Evolutionary conservation across 92 coral and sea anemone species (phyloP).

Genomic region (Desmophyllum pertusum): DNA sequence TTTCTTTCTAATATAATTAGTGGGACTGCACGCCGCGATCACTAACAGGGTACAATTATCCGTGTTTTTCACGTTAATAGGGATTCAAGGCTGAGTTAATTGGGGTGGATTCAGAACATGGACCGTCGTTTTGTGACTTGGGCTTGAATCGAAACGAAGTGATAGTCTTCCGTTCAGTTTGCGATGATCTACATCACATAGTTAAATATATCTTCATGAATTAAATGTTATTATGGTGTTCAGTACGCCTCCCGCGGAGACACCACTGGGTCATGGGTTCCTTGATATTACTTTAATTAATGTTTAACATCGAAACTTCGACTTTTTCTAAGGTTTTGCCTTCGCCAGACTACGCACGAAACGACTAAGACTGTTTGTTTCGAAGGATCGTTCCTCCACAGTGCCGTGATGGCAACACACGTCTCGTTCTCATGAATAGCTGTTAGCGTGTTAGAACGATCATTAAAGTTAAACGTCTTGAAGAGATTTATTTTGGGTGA

Average conservation of each 20-base stretch:
- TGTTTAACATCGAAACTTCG: slow-evolving; percentile 42
- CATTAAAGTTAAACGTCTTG: not conserved
- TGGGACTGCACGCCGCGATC: slow-evolving; percentile 34
- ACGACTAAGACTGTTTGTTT: not conserved
- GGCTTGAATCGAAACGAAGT: slow-evolving; percentile 4
- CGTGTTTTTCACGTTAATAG: slow-evolving; percentile 9
- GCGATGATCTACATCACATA: slow-evolving; percentile 31
- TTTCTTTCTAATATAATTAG: slow-evolving; percentile 46
- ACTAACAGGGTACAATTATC: slow-evolving; percentile 25
- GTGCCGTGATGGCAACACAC: not conserved
- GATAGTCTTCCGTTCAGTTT: slow-evolving; percentile 38
- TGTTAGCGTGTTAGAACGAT: not conserved
- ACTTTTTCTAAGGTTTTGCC: slow-evolving; percentile 3
- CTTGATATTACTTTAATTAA: slow-evolving; percentile 42
- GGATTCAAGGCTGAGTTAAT: slow-evolving; percentile 8
- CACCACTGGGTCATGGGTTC: not conserved
- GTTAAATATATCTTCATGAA: slow-evolving; percentile 44
- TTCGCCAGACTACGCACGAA: not conserved
- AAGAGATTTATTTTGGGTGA: slow-evolving; percentile 17
- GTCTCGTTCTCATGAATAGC: not conserved
- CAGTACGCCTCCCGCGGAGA: slow-evolving; percentile 36
- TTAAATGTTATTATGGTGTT: slow-evolving; percentile 38
- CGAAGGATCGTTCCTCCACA: not conserved
- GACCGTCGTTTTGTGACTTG: not conserved
- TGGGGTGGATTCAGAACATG: slow-evolving; percentile 2